These are phyloP conservation scores for Pseudotriccus pelzelni DNA, from an alignment of 2,797 vertebrate species.

Conservation along the genomic window DNA sequence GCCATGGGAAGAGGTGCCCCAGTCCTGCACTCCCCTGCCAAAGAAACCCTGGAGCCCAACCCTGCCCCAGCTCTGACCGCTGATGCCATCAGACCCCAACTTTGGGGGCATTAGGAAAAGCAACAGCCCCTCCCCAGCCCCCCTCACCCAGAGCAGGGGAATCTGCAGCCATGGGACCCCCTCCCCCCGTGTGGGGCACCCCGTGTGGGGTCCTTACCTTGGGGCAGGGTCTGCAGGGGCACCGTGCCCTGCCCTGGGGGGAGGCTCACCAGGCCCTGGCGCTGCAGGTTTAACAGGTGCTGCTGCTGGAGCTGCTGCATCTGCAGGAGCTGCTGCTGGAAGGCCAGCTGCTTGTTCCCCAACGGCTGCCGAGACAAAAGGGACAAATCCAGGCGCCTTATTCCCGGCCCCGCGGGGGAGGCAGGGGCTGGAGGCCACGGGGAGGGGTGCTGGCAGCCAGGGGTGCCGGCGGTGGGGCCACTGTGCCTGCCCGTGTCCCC, in stretches of 20 bases:
- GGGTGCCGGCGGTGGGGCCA: accelerated
- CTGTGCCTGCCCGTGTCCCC: accelerated
- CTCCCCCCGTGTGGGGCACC: accelerated
- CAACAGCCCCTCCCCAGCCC: not conserved
- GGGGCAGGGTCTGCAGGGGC: constrained; percentile 92
- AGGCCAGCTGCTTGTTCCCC: constrained; percentile 97
- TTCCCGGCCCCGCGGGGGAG: not conserved
- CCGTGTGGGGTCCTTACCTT: constrained; percentile 77
- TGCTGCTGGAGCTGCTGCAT: constrained; percentile 99
- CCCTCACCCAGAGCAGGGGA: accelerated
- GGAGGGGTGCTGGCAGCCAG: not conserved
- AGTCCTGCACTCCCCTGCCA: not conserved
- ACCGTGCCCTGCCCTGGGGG: constrained; percentile 87
- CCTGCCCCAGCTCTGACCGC: accelerated
- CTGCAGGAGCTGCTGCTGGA: constrained; percentile 99
- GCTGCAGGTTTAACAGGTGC: constrained; percentile 97
- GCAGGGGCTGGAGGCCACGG: not conserved
- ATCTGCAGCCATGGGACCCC: accelerated
- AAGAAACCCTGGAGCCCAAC: not conserved
- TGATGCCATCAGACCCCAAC: not conserved
- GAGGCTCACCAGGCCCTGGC: constrained; percentile 94
- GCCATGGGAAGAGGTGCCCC: not conserved
- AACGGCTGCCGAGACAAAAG: constrained; percentile 81
- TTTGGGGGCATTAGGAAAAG: not conserved
- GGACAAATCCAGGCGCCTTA: constrained; percentile 59